Conservation (phyloP, 2,888 invertebrate species). For the Agapostemon virescens region DNA sequence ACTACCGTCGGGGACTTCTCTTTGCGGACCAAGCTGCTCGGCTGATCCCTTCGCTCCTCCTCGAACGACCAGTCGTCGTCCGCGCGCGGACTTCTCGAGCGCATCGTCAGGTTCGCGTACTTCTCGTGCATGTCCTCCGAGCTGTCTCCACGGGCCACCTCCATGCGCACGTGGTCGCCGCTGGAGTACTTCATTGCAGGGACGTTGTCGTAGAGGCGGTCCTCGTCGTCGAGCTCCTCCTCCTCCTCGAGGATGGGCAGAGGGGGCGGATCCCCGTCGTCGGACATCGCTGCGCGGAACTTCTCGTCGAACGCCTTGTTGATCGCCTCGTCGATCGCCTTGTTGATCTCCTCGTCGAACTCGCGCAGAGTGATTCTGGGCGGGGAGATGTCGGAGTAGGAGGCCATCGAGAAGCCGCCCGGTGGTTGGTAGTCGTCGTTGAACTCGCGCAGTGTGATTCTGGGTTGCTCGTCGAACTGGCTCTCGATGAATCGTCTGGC, state of each 20-base stretch:
- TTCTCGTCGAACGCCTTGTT: conserved; percentile 70
- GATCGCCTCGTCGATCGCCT: too few species aligned
- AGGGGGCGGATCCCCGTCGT: conserved; percentile 71
- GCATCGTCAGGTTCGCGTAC: conserved; percentile 71
- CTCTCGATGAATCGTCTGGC: conserved; percentile 76
- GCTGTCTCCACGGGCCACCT: conserved; percentile 74
- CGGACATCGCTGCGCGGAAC: conserved; percentile 68
- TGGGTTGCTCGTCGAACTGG: conserved; percentile 75
- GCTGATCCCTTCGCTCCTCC: conserved; percentile 46
- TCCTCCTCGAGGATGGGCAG: conserved; percentile 77
- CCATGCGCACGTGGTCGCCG: conserved; percentile 73
- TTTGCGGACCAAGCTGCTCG: not conserved
- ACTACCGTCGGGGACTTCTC: conserved; percentile 17
- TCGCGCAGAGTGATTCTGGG: conserved; percentile 74
- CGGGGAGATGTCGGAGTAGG: conserved; percentile 71
- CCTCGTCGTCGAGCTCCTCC: conserved; percentile 75
- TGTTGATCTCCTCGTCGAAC: conserved; percentile 74
- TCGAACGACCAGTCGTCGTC: conserved; percentile 76
- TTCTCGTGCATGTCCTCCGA: conserved; percentile 79
- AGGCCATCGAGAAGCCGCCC: conserved; percentile 12
- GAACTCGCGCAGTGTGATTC: too few species aligned
- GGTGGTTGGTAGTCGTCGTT: conserved; percentile 59
- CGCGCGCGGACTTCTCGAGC: conserved; percentile 60
- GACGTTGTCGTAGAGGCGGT: conserved; percentile 77
- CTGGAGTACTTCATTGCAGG: conserved; percentile 77